Conservation (phyloP, 2,888 invertebrate species). For the Xanthorhoe designata region DNA sequence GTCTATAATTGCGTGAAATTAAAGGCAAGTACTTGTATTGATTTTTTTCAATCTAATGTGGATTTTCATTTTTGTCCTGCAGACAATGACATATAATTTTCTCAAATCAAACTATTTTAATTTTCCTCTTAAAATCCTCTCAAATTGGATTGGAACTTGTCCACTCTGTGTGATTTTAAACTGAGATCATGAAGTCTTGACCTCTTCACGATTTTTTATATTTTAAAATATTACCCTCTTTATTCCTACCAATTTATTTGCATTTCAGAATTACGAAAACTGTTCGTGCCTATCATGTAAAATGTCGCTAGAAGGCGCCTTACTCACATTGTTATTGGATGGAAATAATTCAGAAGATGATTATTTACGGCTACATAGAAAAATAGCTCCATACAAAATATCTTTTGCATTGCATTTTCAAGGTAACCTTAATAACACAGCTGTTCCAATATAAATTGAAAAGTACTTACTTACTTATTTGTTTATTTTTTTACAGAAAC, state of each 20-base stretch:
- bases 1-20: no score
- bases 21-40: no score
- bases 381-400: constrained; percentile 91
- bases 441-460: constrained; percentile 17
- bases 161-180: no score
- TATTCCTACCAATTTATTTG: neutral
- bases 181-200: no score
- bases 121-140: no score
- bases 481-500: constrained; percentile 51
- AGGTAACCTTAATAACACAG: constrained; percentile 54
- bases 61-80: no score
- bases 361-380: constrained; percentile 87
- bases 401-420: constrained; percentile 84
- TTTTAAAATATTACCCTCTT: no score
- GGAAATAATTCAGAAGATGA: constrained; percentile 83
- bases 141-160: no score
- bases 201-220: no score
- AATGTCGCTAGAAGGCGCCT: constrained; percentile 79
- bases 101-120: no score
- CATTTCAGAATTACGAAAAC: constrained; percentile 49
- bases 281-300: constrained; percentile 72
- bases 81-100: no score
- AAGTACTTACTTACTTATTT: neutral
- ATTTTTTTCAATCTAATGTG: no score
- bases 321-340: constrained; percentile 85